Conservation (phyloP, 2,888 invertebrate species). For the Saturnia japonica region DNA sequence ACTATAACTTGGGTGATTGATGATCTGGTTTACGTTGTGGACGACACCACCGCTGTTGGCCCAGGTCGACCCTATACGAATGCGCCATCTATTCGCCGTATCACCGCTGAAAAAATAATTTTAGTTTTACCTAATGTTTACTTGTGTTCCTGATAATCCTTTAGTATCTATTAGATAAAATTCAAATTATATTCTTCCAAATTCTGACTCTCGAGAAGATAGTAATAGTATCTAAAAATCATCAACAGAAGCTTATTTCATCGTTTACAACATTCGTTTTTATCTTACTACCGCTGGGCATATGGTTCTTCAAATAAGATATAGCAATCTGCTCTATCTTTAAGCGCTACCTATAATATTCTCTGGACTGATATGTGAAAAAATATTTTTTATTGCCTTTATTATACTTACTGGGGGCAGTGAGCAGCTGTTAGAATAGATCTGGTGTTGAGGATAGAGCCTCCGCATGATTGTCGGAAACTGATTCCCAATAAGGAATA, state of each 20-base stretch:
- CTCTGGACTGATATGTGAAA: background rate
- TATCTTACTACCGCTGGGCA: too few species aligned
- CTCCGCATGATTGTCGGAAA: conserved; percentile 38
- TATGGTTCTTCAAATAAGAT: too few species aligned
- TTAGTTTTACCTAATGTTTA: background rate
- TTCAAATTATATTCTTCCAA: too few species aligned
- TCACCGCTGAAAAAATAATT: conserved; percentile 37
- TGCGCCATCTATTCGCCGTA: conserved; percentile 40
- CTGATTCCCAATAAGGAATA: conserved; percentile 22
- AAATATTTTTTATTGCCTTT: background rate
- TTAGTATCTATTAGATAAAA: too few species aligned
- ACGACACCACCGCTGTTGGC: conserved; percentile 52
- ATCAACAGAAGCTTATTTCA: too few species aligned
- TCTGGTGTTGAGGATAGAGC: conserved; percentile 44
- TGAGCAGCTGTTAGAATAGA: conserved; percentile 51
- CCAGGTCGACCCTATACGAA: conserved; percentile 49
- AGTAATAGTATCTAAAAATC: too few species aligned
- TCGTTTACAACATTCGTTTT: too few species aligned
- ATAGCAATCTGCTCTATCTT: too few species aligned
- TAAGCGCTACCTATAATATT: too few species aligned
- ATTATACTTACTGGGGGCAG: conserved; percentile 43
- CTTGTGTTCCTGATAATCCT: too few species aligned
- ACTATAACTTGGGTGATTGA: conserved; percentile 56
- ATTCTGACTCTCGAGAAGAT: too few species aligned
- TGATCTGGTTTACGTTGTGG: conserved; percentile 28